Base-by-base conservation (phyloP, 2,888 invertebrate genomes). In the Trilocha varians region DNA sequence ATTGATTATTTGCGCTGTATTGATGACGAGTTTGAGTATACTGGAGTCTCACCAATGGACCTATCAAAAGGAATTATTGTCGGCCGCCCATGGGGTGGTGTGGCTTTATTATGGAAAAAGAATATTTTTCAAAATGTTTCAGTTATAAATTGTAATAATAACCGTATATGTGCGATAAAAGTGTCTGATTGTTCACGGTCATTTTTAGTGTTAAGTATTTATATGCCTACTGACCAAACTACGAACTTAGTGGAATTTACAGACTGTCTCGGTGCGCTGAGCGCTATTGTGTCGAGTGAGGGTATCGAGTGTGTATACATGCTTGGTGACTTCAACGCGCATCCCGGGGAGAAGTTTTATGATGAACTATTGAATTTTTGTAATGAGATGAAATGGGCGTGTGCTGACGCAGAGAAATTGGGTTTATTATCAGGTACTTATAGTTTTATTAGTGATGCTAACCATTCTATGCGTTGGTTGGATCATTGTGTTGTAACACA, bases 81-180 rank as follows among this genome's bases (percentile, higher is more conserved):
- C 1, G 57, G 51, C 6, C 34, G 49, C 35, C 48, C 52, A 13
- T 45, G 44, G 36, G 46, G 47, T 2, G 47, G 50, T 6, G 38
- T 47, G 5, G 58, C 55, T 0, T 3, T 60, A 1, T 17, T 62
- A 3, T 58, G 57, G 59, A 40, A 52, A 5, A 56, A 50, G 34
- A 13, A 15, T 16, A 13, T 43, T 3, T 59, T 59, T 25, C 34
- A 36, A 0, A 35, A 38, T 1, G 57, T 62, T 5, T 38, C 47
- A 0, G 42, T 57, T 1, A 32, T 62, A 11, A n/a, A 41, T 32
- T 54, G 56, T 40, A 15, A 36, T 6, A 53, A 44, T 46, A 39
- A 18, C 16, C 47, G 57, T 14, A n/a, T 48, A 8, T 33, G 34
- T 13, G 48, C 45, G 6, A 34, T 45, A 4, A 49, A 47, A 43